Base-by-base conservation (phyloP, 2,113 vertebrate genomes). In the Plestiodon gilberti region DNA sequence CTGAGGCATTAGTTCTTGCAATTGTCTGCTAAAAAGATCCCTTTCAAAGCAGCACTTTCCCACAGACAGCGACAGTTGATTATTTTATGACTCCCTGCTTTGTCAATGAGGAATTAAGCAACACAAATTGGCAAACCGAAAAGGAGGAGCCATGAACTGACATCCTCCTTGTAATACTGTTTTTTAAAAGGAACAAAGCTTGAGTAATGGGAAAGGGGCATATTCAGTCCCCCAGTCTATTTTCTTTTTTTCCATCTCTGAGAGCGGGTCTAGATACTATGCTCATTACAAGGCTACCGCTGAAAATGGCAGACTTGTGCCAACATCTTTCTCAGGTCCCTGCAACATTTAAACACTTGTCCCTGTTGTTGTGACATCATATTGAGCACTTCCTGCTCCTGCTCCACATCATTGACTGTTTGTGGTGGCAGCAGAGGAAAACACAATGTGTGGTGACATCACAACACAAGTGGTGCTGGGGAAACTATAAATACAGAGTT, bases 21-120 rank as follows among this genome's bases (percentile, higher is more conserved):
- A 90, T 91, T 95, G 93, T 93, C 93, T 87, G 83, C 77, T 77
- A 91, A 92, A 90, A 86, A 61, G 33, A 93, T 84, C 93, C 88
- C 92, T 94, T 90, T 93, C 92, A 93, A 93, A 91, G 93, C 89
- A 82, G 81, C 88, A 94, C 93, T 94, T 95, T 90, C 92, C 88
- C 90, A 87, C 84, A 91, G 91, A 95, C 90, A 83, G 75, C 78
- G 89, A 78, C 81, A 65, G 85, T 84, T 81, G 83, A 52, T 74
- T 84, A 83, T 87, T 94, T 94, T 90, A 93, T 88, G 69, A 88
- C 81, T 88, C 89, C 78, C 71, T 83, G 83, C 86, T 90, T 91
- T 92, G 88, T 92, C 83, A 83, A 75, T 48, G 85, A 90, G 79
- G 84, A 92, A 91, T 88, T 88, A 92, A 92, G 86, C 89, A 94